Base-by-base conservation (phyloP, 2,888 invertebrate species). In the Petrophora chlorosata region DNA sequence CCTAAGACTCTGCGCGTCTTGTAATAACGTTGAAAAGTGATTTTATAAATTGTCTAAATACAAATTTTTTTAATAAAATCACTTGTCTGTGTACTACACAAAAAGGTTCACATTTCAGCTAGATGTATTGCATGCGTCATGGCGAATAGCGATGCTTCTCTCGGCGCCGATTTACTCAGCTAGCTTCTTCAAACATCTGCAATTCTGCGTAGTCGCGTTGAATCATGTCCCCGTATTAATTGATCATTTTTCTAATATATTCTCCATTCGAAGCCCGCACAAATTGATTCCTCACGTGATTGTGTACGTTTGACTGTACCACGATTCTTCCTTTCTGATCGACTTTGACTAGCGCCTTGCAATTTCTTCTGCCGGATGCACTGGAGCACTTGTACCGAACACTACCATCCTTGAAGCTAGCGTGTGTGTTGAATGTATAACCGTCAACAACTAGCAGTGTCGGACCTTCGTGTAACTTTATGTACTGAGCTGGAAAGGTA, bases 401-500 rank as follows among this genome's bases (percentile, higher is more conserved):
- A n/a, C 3, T 3, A 7, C 12, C 12, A 16, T 4, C 4, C 16
- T n/a, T 19, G 10, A 19, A 1, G 12, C 3, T 12, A 0, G 19
- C 5, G 7, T 19, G 33, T 3, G 3, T 17, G 33, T 12, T 35
- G 23, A 35, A 23, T 3, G 8, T 33, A 12, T 12, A 33, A 10
- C 33, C 33, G 12, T 33, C 33, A 16, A 17, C 10, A 1, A 33
- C 5, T 5, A 33, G 33, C 10, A 33, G 33, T 12, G 3, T 3
- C 0, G 33, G 7, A 2, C 33, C 25, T 4, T 29, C 15, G 30
- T 3, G 7, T 17, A 28, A 12, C 5, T 10, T 26, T 28, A 28
- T 38, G 23, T 13, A 38, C 8, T 28, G 26, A n/a, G 28, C 38
- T 38, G 38, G 26, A 16, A 38, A 38, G 2, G 7, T 7, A 19